phyloP scores from a whole-genome alignment of 2,113 vertebrate genomes.

The Larimichthys polyactis region DNA sequence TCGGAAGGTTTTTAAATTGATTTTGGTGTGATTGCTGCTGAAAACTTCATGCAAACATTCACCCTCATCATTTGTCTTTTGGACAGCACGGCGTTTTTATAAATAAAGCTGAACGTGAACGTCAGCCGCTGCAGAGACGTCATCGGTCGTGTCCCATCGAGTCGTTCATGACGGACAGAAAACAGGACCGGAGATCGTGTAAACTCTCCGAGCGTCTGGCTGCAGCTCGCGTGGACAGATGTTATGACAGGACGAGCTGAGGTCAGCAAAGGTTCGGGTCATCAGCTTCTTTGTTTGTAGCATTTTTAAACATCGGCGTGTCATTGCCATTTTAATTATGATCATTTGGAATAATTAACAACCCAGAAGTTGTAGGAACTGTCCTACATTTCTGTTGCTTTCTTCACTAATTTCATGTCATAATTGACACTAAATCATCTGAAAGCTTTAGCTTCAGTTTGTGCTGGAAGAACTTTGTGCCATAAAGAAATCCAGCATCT shows the following conservation, averaged over 20 bases:
- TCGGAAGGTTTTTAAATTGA: neutral
- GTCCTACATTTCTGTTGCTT: neutral
- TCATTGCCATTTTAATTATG: neutral
- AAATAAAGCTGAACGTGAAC: slow-evolving; percentile 42
- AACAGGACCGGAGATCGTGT: neutral
- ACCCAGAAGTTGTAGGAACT: too few relatives aligned
- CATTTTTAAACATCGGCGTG: neutral
- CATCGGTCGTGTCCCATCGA: neutral
- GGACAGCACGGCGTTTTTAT: neutral
- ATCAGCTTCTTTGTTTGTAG: neutral
- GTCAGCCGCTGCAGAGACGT: neutral
- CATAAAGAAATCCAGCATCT: neutral
- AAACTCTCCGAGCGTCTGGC: slow-evolving; percentile 27
- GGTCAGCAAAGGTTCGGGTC: neutral
- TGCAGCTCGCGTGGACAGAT: neutral
- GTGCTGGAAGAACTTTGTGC: neutral
- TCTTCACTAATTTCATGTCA: neutral
- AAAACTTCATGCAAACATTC: neutral
- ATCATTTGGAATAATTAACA: neutral
- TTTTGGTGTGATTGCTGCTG: neutral
- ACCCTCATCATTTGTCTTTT: neutral
- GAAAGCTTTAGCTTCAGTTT: neutral
- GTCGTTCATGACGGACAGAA: slow-evolving; percentile 2
- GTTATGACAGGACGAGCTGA: neutral
- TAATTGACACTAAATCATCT: neutral